Base-by-base conservation (phyloP, 2,113 vertebrate species). In the Etheostoma spectabile region DNA sequence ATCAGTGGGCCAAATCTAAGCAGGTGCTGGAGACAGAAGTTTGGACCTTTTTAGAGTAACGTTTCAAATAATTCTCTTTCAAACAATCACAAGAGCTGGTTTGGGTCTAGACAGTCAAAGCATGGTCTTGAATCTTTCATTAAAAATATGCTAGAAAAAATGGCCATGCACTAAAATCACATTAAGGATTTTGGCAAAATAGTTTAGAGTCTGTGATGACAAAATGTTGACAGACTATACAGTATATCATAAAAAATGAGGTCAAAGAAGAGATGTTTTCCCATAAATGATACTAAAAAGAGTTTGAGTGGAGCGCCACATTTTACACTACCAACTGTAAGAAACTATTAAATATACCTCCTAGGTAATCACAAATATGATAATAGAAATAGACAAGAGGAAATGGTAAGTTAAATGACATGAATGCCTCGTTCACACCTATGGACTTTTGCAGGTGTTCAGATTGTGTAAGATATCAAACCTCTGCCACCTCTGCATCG, bases 1-100 rank as follows among this genome's bases (percentile, higher is more conserved):
- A 86, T 65, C 78, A 90, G 65, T 59, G 42, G 65, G 79, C 24
- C 83, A 82, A 79, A 90, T 80, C 62, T 66, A 49, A 75, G 73
- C 80, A 90, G 72, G 79, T 88, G 79, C 62, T 75, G 56, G 67
- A 78, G 61, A 88, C 49, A 49, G 56, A 68, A 76, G 59, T 73
- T 76, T 30, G 30, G 68, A 74, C 46, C 56, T 69, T 60, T 87
- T 83, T 51, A 42, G 60, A 46, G n/a, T n/a, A 55, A 55, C 79
- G 49, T 77, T 76, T 70, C 33, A 19, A 7, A 38, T 65, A 80
- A 74, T 69, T 82, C 46, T 45, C 18, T 70, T 65, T 69, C 4
- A 69, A 66, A 85, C 46, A 62, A 70, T 79, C 30, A 73, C 19
- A 59, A 2, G 4, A 56, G 49, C 27, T 38, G 18, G 18, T 75